A percentile compares a stretch with the other conserved stretches of the same genome.
Conservation (phyloP, 2,113 vertebrate genomes). For the Podarcis cretensis region DNA sequence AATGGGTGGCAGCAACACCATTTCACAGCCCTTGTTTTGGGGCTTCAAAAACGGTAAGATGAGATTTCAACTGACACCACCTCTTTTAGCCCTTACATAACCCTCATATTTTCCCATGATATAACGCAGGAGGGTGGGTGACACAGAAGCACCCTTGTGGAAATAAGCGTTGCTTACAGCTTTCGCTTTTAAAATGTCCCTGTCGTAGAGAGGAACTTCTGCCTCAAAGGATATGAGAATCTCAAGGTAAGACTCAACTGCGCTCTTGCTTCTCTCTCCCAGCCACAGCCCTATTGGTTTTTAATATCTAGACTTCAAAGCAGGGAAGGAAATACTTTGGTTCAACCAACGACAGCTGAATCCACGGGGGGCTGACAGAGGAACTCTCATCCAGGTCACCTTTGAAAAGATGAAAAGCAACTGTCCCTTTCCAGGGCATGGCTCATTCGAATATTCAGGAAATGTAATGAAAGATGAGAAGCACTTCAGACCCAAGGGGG, state of each 20-base stretch:
- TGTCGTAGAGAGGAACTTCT: background rate
- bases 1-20: conserved; percentile 39
- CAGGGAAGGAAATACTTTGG: background rate
- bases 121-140: background rate
- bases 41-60: conserved; percentile 52
- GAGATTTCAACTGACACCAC: conserved; percentile 4
- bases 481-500: background rate
- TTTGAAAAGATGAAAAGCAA: background rate
- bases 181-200: conserved; percentile 9
- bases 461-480: conserved; percentile 30
- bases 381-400: conserved; percentile 12
- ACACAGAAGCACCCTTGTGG: conserved; percentile 8
- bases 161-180: background rate
- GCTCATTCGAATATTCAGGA: conserved; percentile 43
- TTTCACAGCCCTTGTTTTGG: conserved; percentile 8
- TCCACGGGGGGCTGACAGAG: conserved; percentile 15
- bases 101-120: conserved; percentile 28
- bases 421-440: background rate
- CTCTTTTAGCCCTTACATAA: conserved; percentile 10
- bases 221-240: background rate
- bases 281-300: conserved; percentile 24
- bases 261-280: background rate
- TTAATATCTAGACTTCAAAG: background rate
- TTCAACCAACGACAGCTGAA: background rate
- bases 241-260: background rate